Percentiles rank a stretch among this genome's conserved stretches.
Conservation (phyloP, 2,113 vertebrate species). For the Callorhinus ursinus region DNA sequence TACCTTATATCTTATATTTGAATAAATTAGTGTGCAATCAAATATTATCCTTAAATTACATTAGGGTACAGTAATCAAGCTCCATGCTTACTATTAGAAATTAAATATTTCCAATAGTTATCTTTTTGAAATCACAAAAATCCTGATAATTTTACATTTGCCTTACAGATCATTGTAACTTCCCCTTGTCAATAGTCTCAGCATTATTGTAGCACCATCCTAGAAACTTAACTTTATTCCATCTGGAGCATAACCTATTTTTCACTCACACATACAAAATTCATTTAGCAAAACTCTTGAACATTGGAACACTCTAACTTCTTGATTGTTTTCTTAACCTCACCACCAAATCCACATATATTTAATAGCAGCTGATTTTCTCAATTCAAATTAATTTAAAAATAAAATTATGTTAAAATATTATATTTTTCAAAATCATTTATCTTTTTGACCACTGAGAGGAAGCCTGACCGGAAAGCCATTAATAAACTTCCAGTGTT, state of each 20-base stretch:
- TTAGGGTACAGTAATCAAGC: not conserved
- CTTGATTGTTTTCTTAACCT: constrained; percentile 33
- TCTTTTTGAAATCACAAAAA: not conserved
- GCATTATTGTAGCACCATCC: not conserved
- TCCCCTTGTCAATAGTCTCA: not conserved
- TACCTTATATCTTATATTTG: not conserved
- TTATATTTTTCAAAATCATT: not conserved
- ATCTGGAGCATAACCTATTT: constrained; percentile 22
- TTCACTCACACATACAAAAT: constrained; percentile 2
- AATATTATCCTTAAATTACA: not conserved
- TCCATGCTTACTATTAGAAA: not conserved
- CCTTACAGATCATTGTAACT: not conserved
- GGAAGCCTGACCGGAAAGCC: not conserved
- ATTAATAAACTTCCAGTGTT: not conserved
- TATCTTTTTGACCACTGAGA: not conserved
- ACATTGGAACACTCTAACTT: not conserved
- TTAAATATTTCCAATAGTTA: not conserved
- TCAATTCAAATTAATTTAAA: not conserved
- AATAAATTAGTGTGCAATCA: not conserved
- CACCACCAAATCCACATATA: not conserved
- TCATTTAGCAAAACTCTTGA: constrained; percentile 23
- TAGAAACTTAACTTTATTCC: constrained; percentile 36
- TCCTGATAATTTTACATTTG: not conserved
- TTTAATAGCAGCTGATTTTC: constrained; percentile 15
- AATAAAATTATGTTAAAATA: not conserved